phyloP scores from a whole-genome alignment of 1,140 invertebrate species.

The Hermatobates lingyangjiaoensis region DNA sequence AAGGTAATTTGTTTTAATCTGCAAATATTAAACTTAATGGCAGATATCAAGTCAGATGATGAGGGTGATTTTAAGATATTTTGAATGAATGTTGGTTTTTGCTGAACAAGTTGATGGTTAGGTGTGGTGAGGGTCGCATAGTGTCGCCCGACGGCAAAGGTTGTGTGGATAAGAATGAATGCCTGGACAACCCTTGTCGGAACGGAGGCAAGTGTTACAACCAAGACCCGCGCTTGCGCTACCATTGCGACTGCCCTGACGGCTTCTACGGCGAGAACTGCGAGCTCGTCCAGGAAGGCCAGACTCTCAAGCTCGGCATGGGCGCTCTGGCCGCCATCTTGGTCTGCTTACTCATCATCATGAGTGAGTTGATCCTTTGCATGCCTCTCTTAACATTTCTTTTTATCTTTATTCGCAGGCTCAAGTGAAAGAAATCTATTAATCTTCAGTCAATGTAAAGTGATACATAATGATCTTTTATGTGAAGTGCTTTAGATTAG shows the following conservation, averaged over 20 bases:
- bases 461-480: too few species aligned
- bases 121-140: constrained; percentile 77
- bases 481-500: too few species aligned
- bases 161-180: constrained; percentile 87
- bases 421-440: too few species aligned
- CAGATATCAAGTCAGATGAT: too few species aligned
- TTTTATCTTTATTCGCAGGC: too few species aligned
- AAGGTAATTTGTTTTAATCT: too few species aligned
- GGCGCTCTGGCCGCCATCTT: constrained; percentile 81
- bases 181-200: constrained; percentile 73
- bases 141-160: constrained; percentile 72
- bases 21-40: too few species aligned
- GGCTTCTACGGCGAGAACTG: constrained; percentile 89
- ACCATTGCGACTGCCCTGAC: constrained; percentile 67
- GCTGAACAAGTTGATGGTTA: constrained; percentile 23
- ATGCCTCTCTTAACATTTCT: too few species aligned
- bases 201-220: constrained; percentile 80
- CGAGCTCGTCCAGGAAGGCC: constrained; percentile 77
- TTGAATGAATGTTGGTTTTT: background rate
- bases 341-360: constrained; percentile 81
- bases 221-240: constrained; percentile 62
- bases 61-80: too few species aligned
- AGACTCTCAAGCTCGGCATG: constrained; percentile 81
- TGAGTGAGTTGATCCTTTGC: background rate
- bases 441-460: too few species aligned